phyloP scores from a whole-genome alignment of 2,888 invertebrate genomes.

The Spodoptera picta region DNA sequence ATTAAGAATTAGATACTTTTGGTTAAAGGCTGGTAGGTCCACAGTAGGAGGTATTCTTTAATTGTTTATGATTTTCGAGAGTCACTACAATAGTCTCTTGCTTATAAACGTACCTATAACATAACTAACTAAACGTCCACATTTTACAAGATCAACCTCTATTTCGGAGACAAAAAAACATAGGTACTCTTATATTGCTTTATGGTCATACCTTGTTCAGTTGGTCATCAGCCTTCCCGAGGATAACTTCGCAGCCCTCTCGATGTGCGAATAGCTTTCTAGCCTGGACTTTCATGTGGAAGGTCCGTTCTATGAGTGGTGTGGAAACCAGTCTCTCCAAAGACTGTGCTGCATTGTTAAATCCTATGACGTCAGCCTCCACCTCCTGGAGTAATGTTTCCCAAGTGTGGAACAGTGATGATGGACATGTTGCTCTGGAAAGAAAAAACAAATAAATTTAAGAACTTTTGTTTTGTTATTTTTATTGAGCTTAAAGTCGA shows the following conservation, averaged over 20 bases:
- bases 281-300: conserved; percentile 96
- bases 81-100: no score
- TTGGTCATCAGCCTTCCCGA: conserved; percentile 92
- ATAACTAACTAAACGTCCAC: no score
- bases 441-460: conserved; percentile 42
- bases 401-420: conserved; percentile 96
- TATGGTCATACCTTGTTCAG: conserved; percentile 79
- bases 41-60: no score
- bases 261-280: conserved; percentile 96
- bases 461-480: neutral
- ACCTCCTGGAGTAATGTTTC: conserved; percentile 96
- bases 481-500: no score
- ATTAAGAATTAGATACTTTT: no score
- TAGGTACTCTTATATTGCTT: no score
- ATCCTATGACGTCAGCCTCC: conserved; percentile 95
- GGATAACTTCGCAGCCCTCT: conserved; percentile 96
- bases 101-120: no score
- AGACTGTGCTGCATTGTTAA: conserved; percentile 94
- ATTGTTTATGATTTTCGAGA: no score
- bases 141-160: no score
- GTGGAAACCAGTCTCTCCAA: conserved; percentile 93
- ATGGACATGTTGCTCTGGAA: conserved; percentile 92
- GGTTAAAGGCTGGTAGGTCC: no score
- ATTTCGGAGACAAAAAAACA: no score
- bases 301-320: conserved; percentile 95